Percentiles rank a stretch among this genome's conserved stretches.
These are phyloP conservation scores for Chondrilla cf. caribensis DNA, from an alignment of 37 sponge, comb jelly and placozoan species.

Conservation along the genomic window DNA sequence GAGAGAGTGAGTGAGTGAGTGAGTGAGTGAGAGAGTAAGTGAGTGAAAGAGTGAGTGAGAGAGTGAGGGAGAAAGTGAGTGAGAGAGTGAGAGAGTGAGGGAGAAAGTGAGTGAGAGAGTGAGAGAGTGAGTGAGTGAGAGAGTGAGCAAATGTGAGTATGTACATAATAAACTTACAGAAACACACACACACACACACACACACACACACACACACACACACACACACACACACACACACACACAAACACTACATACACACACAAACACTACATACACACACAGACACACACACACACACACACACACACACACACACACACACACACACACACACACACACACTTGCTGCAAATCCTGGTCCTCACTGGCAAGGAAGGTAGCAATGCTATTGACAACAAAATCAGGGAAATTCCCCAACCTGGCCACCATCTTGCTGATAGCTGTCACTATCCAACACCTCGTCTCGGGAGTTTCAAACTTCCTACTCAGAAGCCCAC, in stretches of 20 bases:
- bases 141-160: neutral
- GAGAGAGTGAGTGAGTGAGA: neutral
- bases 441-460: constrained; percentile 58
- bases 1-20: neutral
- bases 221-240: neutral
- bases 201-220: constrained; percentile 7
- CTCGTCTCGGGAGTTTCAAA: constrained; percentile 43
- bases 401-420: constrained; percentile 49
- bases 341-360: constrained; percentile 74
- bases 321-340: neutral
- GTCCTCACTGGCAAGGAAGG: constrained; percentile 40
- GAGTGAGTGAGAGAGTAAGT: neutral
- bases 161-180: neutral
- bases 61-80: neutral
- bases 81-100: neutral
- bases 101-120: no score
- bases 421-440: constrained; percentile 61
- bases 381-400: constrained; percentile 38
- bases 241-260: neutral
- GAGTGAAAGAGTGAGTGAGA: no score
- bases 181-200: neutral
- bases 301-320: constrained; percentile 30
- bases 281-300: neutral
- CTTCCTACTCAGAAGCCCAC: constrained; percentile 34
- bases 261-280: neutral